Evolutionary conservation across 2,888 invertebrate species (phyloP), one percentile per base, ranked within the genome.

Genomic region (Brachycybe producta): DNA sequence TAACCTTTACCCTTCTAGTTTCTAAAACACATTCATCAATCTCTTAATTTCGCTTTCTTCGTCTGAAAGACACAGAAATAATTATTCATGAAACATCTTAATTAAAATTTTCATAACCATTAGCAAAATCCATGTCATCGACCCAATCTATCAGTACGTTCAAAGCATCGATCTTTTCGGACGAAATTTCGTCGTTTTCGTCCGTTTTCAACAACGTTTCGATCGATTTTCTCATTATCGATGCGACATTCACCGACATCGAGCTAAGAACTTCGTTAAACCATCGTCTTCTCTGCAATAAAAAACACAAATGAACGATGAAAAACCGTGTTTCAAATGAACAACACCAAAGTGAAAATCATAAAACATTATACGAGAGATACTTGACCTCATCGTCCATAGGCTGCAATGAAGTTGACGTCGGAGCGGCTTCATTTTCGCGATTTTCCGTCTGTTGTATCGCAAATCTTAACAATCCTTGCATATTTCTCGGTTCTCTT

Each of bases 121-220:
- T 82, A 1, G 88, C 84, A 52, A 80, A 71, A 66, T 90, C 87
- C 36, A 86, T 75, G 56, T 80, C 77, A 62, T 82, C 83, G 44
- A 82, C 75, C 61, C 75, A 75, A 45, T 83, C 81, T 17, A 75
- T 63, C 17, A 88, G 72, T 32, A 71, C 73, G 27, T 78, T 77
- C n/a, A 88, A 72, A 0, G 83, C 79, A n/a, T 67, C 61, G 42
- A 73, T 69, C 46, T 78, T 74, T 23, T 77, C 74, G 0, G 72
- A 65, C 0, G 77, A 73, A 50, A 80, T 70, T 3, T 73, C 70
- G 1, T 75, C 72, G 23, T 61, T 60, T 8, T 66, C 70, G 24
- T 71, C 67, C 45, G 74, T 67, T 0, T 73, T 67, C 8, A 87
- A 68, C 24, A 48, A 28, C 1, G 74, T 65, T 54, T 70, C 67